Percentiles rank a stretch among this genome's conserved stretches.
phyloP scores from a whole-genome alignment of 2,888 invertebrate genomes.

The Dolomedes plantarius region DNA sequence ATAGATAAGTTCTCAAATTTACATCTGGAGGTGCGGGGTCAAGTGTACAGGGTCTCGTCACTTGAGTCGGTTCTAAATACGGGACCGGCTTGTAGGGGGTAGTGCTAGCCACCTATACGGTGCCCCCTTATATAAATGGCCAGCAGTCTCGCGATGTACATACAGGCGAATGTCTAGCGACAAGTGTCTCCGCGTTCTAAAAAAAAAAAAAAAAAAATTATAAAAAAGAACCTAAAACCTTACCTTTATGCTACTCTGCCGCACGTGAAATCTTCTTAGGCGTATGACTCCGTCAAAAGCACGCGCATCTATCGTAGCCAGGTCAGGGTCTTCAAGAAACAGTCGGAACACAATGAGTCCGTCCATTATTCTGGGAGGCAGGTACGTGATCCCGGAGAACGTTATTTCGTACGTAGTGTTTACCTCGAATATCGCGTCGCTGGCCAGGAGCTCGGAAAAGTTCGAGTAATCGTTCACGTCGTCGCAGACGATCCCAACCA shows the following conservation, averaged over 20 bases:
- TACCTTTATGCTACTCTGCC: constrained; percentile 23
- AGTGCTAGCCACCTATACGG: no score
- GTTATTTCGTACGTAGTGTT: constrained; percentile 44
- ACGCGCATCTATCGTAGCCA: constrained; percentile 5
- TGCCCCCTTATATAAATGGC: no score
- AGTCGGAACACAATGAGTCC: constrained; percentile 41
- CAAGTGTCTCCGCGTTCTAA: no score
- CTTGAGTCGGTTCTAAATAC: no score
- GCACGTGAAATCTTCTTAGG: constrained; percentile 33
- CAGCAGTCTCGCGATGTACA: no score
- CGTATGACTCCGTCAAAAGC: constrained; percentile 33
- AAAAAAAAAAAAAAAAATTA: no score
- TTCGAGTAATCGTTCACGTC: constrained; percentile 4
- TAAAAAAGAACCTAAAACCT: background rate
- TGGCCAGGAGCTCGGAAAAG: background rate
- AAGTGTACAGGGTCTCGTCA: no score
- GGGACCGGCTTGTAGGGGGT: no score
- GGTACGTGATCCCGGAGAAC: background rate
- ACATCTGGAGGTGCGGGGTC: no score
- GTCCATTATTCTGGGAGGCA: constrained; percentile 20
- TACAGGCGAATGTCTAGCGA: no score
- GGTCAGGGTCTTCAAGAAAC: constrained; percentile 11
- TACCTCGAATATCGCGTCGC: constrained; percentile 19
- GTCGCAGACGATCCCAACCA: constrained; percentile 16
- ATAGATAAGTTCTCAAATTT: no score